These are phyloP conservation scores for Scomber scombrus DNA, from an alignment of 2,113 vertebrate genomes.

Conservation along the genomic window DNA sequence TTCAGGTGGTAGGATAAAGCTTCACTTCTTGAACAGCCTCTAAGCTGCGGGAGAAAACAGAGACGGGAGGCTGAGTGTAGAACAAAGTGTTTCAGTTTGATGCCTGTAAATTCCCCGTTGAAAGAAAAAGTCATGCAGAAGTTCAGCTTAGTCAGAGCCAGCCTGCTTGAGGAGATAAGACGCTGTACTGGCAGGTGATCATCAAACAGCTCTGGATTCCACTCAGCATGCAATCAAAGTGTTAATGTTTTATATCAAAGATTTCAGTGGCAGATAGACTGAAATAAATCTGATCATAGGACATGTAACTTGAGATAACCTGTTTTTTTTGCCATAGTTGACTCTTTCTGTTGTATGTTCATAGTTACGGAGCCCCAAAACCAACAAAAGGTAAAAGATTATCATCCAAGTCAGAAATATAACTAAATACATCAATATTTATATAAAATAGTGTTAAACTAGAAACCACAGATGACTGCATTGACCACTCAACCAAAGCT, in stretches of 20 bases:
- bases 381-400: background rate
- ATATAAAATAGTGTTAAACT: too few species aligned
- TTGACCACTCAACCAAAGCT: too few species aligned
- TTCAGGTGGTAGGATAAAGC: constrained; percentile 65
- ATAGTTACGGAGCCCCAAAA: background rate
- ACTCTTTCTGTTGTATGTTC: background rate
- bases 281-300: background rate
- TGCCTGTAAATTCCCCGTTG: constrained; percentile 58
- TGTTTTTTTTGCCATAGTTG: background rate
- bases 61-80: constrained; percentile 40
- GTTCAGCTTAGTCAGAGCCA: constrained; percentile 42
- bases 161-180: constrained; percentile 36
- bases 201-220: constrained; percentile 6
- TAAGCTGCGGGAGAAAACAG: constrained; percentile 48
- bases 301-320: background rate
- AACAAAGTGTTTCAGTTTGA: constrained; percentile 63
- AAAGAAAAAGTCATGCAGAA: constrained; percentile 41
- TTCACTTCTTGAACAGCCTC: constrained; percentile 21
- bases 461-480: too few species aligned
- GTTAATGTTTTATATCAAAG: background rate
- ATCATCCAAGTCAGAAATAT: too few species aligned
- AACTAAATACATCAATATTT: background rate
- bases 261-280: background rate
- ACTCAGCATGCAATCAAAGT: constrained; percentile 5
- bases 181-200: constrained; percentile 36